These are phyloP conservation scores for Stenoptilia bipunctidactyla DNA, from an alignment of 2,888 invertebrate genomes.

Conservation along the genomic window DNA sequence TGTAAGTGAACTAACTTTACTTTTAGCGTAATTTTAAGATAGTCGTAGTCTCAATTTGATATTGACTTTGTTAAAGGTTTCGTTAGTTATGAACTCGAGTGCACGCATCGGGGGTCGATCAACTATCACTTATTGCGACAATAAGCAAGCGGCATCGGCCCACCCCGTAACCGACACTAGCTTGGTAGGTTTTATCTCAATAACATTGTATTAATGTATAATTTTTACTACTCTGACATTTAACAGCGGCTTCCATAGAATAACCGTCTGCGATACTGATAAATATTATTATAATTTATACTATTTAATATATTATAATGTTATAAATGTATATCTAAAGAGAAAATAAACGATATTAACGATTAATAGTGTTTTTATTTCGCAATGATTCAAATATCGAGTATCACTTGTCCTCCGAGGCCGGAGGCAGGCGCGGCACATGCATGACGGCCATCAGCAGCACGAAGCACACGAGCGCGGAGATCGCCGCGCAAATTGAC, in stretches of 20 bases:
- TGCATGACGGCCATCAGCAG: too few species aligned
- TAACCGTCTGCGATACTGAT: constrained; percentile 39
- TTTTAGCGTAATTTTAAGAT: constrained; percentile 24
- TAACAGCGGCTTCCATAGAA: constrained; percentile 37
- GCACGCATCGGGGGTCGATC: constrained; percentile 30
- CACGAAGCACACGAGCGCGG: too few species aligned
- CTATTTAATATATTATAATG: constrained; percentile 44
- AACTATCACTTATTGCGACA: constrained; percentile 51
- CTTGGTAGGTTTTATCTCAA: background rate
- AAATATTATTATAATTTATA: constrained; percentile 35
- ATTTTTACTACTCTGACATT: constrained; percentile 27
- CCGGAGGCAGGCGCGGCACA: too few species aligned
- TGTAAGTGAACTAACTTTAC: constrained; percentile 50
- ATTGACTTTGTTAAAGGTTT: constrained; percentile 1
- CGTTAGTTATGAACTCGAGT: background rate
- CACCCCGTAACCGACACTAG: background rate
- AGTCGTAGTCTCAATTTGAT: constrained; percentile 32
- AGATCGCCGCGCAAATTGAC: too few species aligned
- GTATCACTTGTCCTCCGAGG: too few species aligned
- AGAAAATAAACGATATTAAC: constrained; percentile 2
- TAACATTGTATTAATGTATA: constrained; percentile 5
- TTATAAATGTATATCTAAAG: constrained; percentile 18
- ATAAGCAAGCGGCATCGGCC: constrained; percentile 50
- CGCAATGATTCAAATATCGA: too few species aligned
- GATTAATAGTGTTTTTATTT: background rate